Percentiles rank a stretch among this genome's conserved stretches.
Evolutionary conservation across 2,888 invertebrate species (phyloP).

Genomic region (Brachylomia viminalis): DNA sequence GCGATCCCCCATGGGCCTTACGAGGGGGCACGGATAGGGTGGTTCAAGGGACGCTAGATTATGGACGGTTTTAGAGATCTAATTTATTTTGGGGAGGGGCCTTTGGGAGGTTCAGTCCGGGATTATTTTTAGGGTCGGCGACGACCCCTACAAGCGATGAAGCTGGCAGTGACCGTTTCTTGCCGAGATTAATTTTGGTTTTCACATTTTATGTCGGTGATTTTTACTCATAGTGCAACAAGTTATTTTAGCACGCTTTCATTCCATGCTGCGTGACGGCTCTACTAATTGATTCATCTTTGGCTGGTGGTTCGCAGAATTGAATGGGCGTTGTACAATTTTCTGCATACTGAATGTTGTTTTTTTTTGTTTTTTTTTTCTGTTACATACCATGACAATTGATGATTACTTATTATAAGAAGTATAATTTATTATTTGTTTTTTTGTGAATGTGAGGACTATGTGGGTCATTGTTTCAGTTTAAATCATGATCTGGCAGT

Average conservation of each 20-base stretch:
- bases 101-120: conserved; percentile 66
- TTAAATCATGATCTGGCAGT: too few relatives aligned
- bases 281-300: conserved; percentile 32
- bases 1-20: conserved; percentile 83
- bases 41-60: conserved; percentile 73
- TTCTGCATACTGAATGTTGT: too few relatives aligned
- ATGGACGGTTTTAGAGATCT: conserved; percentile 79
- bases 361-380: too few relatives aligned
- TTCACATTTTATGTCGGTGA: background rate
- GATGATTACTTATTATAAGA: too few relatives aligned
- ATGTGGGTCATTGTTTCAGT: too few relatives aligned
- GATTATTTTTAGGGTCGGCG: conserved; percentile 67
- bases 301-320: conserved; percentile 16
- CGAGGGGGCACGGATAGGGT: conserved; percentile 76
- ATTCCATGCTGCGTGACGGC: conserved; percentile 6
- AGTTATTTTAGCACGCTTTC: conserved; percentile 2
- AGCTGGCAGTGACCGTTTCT: conserved; percentile 37
- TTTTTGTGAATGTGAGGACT: too few relatives aligned
- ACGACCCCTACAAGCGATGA: conserved; percentile 62
- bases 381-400: too few relatives aligned
- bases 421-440: too few relatives aligned
- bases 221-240: conserved; percentile 30
- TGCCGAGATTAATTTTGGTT: conserved; percentile 42
- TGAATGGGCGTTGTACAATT: conserved; percentile 27
- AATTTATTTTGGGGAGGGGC: conserved; percentile 83